Percentiles rank a stretch among this genome's conserved stretches.
Evolutionary conservation across 2,888 invertebrate genomes (phyloP).

Genomic region (Philaethria dido): DNA sequence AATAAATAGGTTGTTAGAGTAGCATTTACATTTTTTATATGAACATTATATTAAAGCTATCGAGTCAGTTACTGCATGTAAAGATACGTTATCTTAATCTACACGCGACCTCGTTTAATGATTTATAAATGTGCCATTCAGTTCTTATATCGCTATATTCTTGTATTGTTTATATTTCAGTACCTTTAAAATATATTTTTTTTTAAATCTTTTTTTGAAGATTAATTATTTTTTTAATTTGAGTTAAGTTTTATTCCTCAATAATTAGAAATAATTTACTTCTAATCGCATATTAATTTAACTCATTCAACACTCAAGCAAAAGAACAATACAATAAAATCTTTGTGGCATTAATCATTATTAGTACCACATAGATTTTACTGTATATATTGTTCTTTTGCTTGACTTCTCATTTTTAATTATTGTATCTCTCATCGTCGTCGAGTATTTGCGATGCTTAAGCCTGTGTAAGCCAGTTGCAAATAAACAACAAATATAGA

Average conservation of each 20-base stretch:
- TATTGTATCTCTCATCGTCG: neutral
- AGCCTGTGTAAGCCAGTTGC: neutral
- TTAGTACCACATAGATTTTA: neutral
- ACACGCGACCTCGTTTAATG: slow-evolving; percentile 17
- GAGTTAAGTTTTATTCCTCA: no score
- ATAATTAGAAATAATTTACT: no score
- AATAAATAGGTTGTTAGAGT: neutral
- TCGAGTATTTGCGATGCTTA: neutral
- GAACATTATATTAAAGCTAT: neutral
- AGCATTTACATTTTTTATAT: neutral
- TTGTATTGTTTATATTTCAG: neutral
- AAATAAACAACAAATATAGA: slow-evolving; percentile 18
- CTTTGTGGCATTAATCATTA: neutral
- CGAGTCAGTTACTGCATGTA: slow-evolving; percentile 1
- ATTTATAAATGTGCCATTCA: neutral
- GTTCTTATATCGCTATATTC: neutral
- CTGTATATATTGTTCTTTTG: neutral
- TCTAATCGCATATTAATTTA: no score
- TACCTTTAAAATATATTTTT: no score
- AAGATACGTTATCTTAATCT: slow-evolving; percentile 24
- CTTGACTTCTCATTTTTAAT: neutral
- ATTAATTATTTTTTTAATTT: no score
- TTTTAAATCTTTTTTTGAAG: no score
- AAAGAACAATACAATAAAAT: no score
- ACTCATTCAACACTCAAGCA: no score